Conservation (phyloP, 2,888 invertebrate species). For the Caenorhabditis sp. region DNA sequence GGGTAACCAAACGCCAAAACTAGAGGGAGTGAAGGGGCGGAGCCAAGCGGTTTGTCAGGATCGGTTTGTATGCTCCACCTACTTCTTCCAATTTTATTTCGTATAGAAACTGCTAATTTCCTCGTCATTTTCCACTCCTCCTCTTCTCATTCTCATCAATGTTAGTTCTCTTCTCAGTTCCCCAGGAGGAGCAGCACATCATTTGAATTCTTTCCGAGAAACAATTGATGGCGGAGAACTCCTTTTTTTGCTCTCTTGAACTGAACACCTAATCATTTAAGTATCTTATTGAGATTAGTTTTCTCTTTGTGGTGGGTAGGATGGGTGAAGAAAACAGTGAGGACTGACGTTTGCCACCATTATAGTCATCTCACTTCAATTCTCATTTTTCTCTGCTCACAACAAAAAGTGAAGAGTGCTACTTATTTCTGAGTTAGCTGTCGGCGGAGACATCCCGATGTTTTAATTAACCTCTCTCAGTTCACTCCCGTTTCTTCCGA, state of each 20-base stretch:
- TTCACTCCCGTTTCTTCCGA: not conserved
- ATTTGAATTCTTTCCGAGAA: conserved; percentile 42
- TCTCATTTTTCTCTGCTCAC: conserved; percentile 6
- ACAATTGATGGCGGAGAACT: conserved; percentile 20
- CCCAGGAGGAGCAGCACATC: not conserved
- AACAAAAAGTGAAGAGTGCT: conserved; percentile 33
- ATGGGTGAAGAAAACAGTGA: not conserved
- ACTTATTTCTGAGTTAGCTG: conserved; percentile 29
- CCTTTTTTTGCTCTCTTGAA: conserved; percentile 1
- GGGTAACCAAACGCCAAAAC: conserved; percentile 42
- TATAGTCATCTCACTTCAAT: not conserved
- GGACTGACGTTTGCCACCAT: conserved; percentile 14
- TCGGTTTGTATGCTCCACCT: conserved; percentile 63
- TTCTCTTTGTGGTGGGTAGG: conserved; percentile 10
- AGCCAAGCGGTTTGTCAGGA: conserved; percentile 28
- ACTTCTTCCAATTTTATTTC: conserved; percentile 53
- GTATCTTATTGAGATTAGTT: conserved; percentile 19
- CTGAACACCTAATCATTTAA: conserved; percentile 38
- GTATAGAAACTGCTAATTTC: conserved; percentile 64
- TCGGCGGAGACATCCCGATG: conserved; percentile 25
- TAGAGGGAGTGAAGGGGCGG: conserved; percentile 22
- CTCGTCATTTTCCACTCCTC: conserved; percentile 38
- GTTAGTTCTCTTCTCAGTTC: not conserved
- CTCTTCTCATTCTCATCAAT: conserved; percentile 5
- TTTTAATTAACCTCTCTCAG: conserved; percentile 59